A percentile compares a stretch with the other conserved stretches of the same genome.
phyloP scores from a whole-genome alignment of 2,888 invertebrate genomes.

The Pachymerium ferrugineum region DNA sequence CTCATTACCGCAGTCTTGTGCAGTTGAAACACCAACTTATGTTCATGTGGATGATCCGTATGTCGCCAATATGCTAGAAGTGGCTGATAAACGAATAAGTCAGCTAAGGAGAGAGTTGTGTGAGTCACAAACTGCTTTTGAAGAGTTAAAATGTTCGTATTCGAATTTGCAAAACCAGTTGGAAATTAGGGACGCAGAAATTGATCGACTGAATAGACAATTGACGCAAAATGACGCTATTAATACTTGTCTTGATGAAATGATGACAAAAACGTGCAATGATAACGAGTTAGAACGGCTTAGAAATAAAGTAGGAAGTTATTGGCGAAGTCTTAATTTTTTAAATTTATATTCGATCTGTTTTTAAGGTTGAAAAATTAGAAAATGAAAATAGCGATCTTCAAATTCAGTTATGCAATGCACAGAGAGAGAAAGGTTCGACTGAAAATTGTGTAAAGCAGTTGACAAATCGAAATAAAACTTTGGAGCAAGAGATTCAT shows the following conservation, averaged over 20 bases:
- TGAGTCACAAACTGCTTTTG: background rate
- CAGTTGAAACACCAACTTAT: background rate
- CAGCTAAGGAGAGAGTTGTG: conserved; percentile 2
- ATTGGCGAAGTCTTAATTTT: no score
- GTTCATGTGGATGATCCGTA: conserved; percentile 29
- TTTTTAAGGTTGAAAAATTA: background rate
- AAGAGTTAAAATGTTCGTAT: background rate
- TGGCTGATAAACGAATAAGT: conserved; percentile 10
- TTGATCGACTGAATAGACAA: background rate
- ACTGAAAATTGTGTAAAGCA: background rate
- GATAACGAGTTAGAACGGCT: background rate
- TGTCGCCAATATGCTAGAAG: conserved; percentile 14
- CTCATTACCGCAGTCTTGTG: background rate
- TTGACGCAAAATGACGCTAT: background rate
- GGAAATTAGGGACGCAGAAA: background rate
- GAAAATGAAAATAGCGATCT: background rate
- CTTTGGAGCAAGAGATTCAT: conserved; percentile 1
- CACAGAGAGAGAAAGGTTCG: background rate
- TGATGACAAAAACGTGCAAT: background rate
- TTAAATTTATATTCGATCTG: background rate
- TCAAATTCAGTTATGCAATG: background rate
- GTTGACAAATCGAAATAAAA: background rate
- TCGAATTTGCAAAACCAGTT: background rate
- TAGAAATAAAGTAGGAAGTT: background rate
- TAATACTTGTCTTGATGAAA: background rate